A percentile compares a stretch with the other conserved stretches of the same genome.
Evolutionary conservation across 2,113 vertebrate species (phyloP).

Genomic region (Eurypyga helias): DNA sequence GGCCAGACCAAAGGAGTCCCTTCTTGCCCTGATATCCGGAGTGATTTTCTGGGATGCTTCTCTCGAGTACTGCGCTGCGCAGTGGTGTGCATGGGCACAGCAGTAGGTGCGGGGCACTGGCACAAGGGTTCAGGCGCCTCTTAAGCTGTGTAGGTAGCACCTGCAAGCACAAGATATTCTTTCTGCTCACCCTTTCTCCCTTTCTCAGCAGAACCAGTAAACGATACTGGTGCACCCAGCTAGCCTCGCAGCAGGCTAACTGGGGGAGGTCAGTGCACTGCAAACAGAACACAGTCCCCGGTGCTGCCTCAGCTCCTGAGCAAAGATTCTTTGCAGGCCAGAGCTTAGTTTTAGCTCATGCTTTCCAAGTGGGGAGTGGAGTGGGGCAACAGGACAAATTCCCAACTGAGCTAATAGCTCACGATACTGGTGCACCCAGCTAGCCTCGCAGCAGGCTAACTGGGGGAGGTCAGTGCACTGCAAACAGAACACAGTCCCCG

Average conservation of each 20-base stretch:
- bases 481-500: neutral
- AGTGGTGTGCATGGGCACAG: neutral
- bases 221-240: neutral
- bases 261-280: neutral
- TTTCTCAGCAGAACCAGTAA: neutral
- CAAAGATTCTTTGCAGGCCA: neutral
- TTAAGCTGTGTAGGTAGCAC: neutral
- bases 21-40: fast-evolving
- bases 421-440: too few relatives aligned
- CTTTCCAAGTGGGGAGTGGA: neutral
- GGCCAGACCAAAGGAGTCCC: neutral
- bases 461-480: neutral
- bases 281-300: neutral
- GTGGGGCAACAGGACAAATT: neutral
- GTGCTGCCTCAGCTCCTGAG: neutral
- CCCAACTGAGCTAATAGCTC: neutral
- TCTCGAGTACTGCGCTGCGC: neutral
- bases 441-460: neutral
- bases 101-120: fast-evolving
- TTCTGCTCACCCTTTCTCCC: neutral
- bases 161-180: neutral
- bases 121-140: neutral
- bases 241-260: neutral
- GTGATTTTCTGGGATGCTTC: neutral
- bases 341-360: neutral